Percentiles rank a stretch among this genome's conserved stretches.
Conservation (phyloP, 2,888 invertebrate genomes). For the Calameuta pallipes region DNA sequence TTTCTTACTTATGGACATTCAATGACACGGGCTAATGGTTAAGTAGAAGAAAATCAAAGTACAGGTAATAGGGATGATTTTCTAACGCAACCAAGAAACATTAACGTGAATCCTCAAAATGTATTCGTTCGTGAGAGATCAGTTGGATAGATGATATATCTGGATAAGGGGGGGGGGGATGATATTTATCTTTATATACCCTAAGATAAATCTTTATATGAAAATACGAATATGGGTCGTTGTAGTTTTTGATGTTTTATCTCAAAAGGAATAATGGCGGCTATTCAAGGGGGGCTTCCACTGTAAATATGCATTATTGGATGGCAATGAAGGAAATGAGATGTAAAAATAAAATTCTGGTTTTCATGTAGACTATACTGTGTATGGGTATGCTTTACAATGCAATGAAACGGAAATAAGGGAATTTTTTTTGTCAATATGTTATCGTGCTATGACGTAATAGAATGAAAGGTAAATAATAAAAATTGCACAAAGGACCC, state of each 20-base stretch:
- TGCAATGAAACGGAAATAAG: not conserved
- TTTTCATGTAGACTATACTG: not conserved
- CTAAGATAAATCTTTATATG: not conserved
- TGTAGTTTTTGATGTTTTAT: not conserved
- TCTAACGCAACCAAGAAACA: not conserved
- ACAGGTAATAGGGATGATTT: not conserved
- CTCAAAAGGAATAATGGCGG: not conserved
- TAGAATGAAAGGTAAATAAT: not conserved
- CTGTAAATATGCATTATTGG: not conserved
- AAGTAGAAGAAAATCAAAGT: not conserved
- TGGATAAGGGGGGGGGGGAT: not conserved
- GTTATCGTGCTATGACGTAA: not conserved
- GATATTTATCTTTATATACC: not conserved
- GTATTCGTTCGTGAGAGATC: too few relatives aligned
- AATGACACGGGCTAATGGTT: not conserved
- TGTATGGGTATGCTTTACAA: not conserved
- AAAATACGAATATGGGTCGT: not conserved
- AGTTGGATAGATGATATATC: not conserved
- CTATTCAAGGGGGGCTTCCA: not conserved
- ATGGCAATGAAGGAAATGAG: not conserved
- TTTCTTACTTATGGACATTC: not conserved
- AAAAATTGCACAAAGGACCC: not conserved
- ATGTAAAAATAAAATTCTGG: not conserved
- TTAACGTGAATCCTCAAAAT: too few relatives aligned
- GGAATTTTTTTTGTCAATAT: not conserved